A percentile compares a stretch with the other conserved stretches of the same genome.
Conservation (phyloP, 2,113 vertebrate genomes). For the Brienomyrus longianalis region DNA sequence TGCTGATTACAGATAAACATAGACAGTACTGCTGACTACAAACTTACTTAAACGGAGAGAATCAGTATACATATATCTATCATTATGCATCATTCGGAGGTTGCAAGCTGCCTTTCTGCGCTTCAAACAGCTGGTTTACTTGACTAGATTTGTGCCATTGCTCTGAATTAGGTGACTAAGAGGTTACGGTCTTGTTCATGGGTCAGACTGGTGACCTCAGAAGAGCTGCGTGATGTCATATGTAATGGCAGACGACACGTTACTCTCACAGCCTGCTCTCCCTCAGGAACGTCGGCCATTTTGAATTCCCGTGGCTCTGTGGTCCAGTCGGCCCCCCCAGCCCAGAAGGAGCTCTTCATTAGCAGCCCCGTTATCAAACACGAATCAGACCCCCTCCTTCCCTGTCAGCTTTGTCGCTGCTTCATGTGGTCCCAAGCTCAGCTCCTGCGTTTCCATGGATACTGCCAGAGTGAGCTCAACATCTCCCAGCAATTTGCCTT, state of each 20-base stretch:
- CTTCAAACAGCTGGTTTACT: not conserved
- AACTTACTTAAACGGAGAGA: not conserved
- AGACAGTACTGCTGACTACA: not conserved
- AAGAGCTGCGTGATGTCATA: not conserved
- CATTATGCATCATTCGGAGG: not conserved
- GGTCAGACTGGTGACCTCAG: not conserved
- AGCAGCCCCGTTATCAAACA: slow-evolving; percentile 15
- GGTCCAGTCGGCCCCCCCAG: not conserved
- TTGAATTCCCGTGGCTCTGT: not conserved
- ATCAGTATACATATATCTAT: not conserved
- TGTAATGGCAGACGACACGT: not conserved
- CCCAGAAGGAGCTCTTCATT: slow-evolving; percentile 14
- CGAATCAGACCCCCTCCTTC: slow-evolving; percentile 25
- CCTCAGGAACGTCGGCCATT: not conserved
- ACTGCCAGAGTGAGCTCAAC: slow-evolving; percentile 58
- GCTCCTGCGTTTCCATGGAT: slow-evolving; percentile 67
- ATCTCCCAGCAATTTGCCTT: slow-evolving; percentile 58
- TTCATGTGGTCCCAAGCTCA: slow-evolving; percentile 49
- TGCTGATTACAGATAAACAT: not conserved
- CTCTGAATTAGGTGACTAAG: not conserved
- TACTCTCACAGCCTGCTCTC: not conserved
- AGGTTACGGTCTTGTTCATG: not conserved
- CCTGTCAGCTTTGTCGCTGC: slow-evolving; percentile 46
- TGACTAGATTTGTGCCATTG: not conserved
- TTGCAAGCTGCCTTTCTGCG: not conserved